Evolutionary conservation across 2,888 invertebrate genomes (phyloP).

Genomic region (Danaus chrysippus): DNA sequence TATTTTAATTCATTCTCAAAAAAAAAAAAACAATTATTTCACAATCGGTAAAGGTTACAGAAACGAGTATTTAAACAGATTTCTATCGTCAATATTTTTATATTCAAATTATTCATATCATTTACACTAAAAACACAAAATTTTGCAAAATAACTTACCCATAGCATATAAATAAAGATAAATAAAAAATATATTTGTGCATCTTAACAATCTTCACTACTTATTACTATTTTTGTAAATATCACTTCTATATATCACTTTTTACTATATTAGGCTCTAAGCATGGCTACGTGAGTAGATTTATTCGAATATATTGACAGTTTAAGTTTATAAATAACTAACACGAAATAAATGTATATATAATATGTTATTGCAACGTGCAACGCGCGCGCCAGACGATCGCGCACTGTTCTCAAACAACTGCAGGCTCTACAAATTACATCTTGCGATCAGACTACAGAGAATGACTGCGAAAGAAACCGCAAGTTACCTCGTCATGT

Average conservation of each 20-base stretch:
- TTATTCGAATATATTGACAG: constrained; percentile 35
- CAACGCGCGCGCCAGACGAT: constrained; percentile 41
- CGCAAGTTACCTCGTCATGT: neutral
- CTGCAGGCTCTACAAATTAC: neutral
- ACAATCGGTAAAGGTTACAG: no score
- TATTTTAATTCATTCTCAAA: no score
- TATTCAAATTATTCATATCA: neutral
- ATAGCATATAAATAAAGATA: constrained; percentile 37
- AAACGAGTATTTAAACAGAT: no score
- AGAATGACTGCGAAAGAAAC: neutral
- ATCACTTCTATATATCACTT: constrained; percentile 39
- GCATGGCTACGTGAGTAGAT: constrained; percentile 39
- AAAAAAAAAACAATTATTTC: no score
- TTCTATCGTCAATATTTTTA: neutral
- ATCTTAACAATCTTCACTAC: constrained; percentile 35
- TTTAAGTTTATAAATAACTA: neutral
- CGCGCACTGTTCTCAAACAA: constrained; percentile 30
- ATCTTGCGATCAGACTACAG: constrained; percentile 3
- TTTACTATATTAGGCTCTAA: constrained; percentile 35
- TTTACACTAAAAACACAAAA: neutral
- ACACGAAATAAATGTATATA: neutral
- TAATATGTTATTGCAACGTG: constrained; percentile 34
- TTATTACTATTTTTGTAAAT: constrained; percentile 37
- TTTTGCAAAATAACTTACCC: constrained; percentile 41
- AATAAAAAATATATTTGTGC: constrained; percentile 38